Conservation (phyloP, 2,888 invertebrate species). For the Torymus auratus region DNA sequence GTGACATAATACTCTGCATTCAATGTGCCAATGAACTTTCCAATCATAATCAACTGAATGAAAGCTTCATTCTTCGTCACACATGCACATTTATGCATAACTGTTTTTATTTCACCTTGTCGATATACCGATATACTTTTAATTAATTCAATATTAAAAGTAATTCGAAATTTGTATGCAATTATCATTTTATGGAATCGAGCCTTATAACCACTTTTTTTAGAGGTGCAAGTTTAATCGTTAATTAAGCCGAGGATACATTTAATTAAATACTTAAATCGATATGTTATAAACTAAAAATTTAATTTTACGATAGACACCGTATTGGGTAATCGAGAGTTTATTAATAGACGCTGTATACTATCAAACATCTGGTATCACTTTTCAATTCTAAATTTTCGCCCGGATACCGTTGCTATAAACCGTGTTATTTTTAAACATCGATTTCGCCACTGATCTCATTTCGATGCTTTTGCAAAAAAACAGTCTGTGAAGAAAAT, state of each 20-base stretch:
- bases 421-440: conserved; percentile 22
- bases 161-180: no score
- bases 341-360: conserved; percentile 30
- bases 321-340: conserved; percentile 29
- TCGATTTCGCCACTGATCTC: not conserved
- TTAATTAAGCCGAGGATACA: no score
- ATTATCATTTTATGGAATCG: no score
- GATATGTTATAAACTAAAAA: no score
- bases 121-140: not conserved
- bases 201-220: no score
- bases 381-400: conserved; percentile 37
- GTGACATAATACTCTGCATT: conserved; percentile 20
- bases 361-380: conserved; percentile 37
- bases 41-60: conserved; percentile 24
- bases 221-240: no score
- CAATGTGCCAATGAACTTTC: conserved; percentile 25
- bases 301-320: not conserved
- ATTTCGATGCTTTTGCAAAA: not conserved
- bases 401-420: not conserved
- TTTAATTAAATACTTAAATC: no score
- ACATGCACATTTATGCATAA: no score
- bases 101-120: not conserved
- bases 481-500: not conserved
- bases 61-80: not conserved
- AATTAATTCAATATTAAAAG: not conserved